Evolutionary conservation across 2,113 vertebrate species (phyloP).

Genomic region (Syrrhaptes paradoxus): DNA sequence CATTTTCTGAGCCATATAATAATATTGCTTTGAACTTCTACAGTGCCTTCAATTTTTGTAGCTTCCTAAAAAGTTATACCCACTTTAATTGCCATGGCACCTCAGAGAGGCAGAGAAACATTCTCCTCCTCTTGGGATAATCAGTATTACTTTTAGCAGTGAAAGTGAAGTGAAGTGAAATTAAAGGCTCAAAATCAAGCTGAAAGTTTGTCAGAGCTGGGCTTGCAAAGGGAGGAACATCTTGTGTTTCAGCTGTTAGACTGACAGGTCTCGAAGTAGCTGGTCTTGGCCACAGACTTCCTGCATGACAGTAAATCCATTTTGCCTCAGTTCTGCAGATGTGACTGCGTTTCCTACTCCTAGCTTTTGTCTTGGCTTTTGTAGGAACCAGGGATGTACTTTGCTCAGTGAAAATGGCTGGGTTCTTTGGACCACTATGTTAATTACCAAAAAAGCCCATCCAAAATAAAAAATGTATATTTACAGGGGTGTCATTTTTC

Average conservation of each 20-base stretch:
- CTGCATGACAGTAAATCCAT: not conserved
- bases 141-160: not conserved
- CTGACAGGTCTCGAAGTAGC: not conserved
- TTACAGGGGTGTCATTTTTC: not conserved
- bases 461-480: not conserved
- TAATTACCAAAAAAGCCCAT: not conserved
- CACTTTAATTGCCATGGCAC: not conserved
- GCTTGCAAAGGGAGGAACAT: not conserved
- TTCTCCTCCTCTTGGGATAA: not conserved
- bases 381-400: not conserved
- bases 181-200: not conserved
- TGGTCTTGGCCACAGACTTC: not conserved
- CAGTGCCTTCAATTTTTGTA: constrained; percentile 21
- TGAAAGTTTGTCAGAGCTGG: not conserved
- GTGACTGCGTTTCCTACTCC: not conserved
- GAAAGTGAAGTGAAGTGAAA: constrained; percentile 9
- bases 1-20: constrained; percentile 68
- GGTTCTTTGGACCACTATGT: not conserved
- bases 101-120: constrained; percentile 13
- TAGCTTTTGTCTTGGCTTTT: not conserved
- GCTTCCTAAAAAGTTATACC: constrained; percentile 42
- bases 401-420: not conserved
- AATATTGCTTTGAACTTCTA: constrained; percentile 61
- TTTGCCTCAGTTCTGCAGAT: not conserved
- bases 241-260: not conserved